Base-by-base conservation (phyloP, 1,140 invertebrate genomes). In the Lanistes nyassanus region DNA sequence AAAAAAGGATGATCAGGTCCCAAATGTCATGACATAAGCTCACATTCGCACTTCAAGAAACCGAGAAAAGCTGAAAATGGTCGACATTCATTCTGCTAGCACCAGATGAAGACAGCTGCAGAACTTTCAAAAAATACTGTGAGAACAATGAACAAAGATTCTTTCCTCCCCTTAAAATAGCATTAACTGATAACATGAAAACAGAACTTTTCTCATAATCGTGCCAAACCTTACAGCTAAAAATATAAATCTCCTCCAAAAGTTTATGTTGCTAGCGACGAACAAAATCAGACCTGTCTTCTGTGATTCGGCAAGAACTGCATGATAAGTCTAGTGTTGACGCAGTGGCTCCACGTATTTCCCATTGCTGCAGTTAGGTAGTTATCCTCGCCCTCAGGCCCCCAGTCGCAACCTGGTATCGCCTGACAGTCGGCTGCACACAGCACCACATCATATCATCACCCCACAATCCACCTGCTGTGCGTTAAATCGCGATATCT, bases 291-390 rank as follows among this genome's bases (percentile, higher is more conserved):
- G 29, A 60, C 56, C 56, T 60, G 56, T 26, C 56, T 60, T 60
- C 56, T 60, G 7, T 23, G n/a, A 11, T 60, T 23, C 11, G 77
- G 70, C 13, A 79, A 73, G 71, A 81, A 87, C 64, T 87, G 84
- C 16, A 86, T 73, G 47, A 87, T 84, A 3, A 87, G 78, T 62
- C 84, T 62, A 2, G 84, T 86, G 77, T 87, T 87, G 34, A 87
- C 80, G 76, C 84, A 80, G 73, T 87, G 85, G 75, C 84, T 86
- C 85, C 85, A 87, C 0, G 82, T 86, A 69, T 84, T 86, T 3
- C 85, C 85, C 19, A 87, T 70, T 9, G 85, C 85, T 47, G 80
- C 80, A 2, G 82, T 84, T 51, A 84, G 80, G 76, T 83, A 83
- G 2, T 79, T 77, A 34, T 39, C 51, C 16, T 81, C 78, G 31